Base-by-base conservation (phyloP, 35 echinoderm and acorn worm genomes). In the Lytechinus variegatus region DNA sequence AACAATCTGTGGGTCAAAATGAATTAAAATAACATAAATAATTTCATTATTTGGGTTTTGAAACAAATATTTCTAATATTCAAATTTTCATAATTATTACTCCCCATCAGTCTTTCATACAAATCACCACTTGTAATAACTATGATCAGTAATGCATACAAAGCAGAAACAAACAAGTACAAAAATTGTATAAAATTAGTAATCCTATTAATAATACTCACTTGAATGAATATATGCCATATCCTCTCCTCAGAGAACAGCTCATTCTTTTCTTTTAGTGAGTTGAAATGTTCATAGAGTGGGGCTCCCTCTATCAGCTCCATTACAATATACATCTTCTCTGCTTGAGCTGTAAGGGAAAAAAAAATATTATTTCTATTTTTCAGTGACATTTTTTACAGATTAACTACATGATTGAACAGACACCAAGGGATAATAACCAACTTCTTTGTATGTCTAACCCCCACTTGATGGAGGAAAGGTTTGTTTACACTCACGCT, bases 191-290 rank as follows among this genome's bases (percentile, higher is more conserved):
- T n/a, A n/a, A 44, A 44, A 44, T 44, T 44, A 2, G 33, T 44
- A 44, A 1, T 44, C 33, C 2, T 44, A 14, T 79, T 71, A 0
- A 71, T 71, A 8, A 7, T 79, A 79, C 66, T 79, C 21, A 97
- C 98, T 95, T 99, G 98, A 9, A 99, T 94, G 95, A 99, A 99
- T 44, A 99, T 99, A 89, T 99, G 96, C 98, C 98, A 99, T 94
- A 99, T 98, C 54, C 98, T 95, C 57, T 98, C 97, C 72, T 99
- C 98, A 13, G 98, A 91, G 71, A 99, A 99, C 61, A 87, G 94
- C 13, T 96, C 92, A 55, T 96, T 95, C 71, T 99, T 99, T 92
- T 99, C 98, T 91, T 97, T 99, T 28, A 99, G 94, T 29, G 98
- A 99, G 92, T 98, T 99, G 89, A 99, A 98, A 72, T 99, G 98